phyloP scores from a whole-genome alignment of 1,140 invertebrate genomes.

The Octopus sinensis region DNA sequence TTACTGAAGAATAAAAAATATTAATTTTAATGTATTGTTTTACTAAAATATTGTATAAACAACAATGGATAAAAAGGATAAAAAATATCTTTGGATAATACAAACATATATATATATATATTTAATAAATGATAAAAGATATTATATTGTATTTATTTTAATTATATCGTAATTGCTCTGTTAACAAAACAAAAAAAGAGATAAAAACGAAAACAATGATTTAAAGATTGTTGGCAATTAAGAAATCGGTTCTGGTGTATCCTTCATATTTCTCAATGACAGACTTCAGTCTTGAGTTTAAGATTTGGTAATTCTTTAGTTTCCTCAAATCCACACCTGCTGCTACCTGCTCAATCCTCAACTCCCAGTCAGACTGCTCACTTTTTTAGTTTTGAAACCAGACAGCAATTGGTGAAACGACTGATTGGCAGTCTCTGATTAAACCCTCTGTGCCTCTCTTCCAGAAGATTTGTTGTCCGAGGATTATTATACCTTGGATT shows the following conservation, averaged over 20 bases:
- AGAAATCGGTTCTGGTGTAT: background rate
- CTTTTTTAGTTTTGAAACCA: slow-evolving; percentile 13
- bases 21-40: too few relatives aligned
- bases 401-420: background rate
- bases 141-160: too few relatives aligned
- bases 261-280: slow-evolving; percentile 9
- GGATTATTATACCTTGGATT: background rate
- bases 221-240: background rate
- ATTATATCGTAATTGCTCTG: too few relatives aligned
- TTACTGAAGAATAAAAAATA: too few relatives aligned
- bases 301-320: background rate
- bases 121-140: too few relatives aligned
- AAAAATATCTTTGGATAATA: too few relatives aligned
- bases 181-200: too few relatives aligned
- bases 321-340: slow-evolving; percentile 7
- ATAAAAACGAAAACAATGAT: background rate
- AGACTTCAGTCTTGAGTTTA: background rate
- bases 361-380: background rate
- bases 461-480: background rate
- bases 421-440: background rate
- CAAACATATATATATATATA: too few relatives aligned
- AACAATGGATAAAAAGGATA: too few relatives aligned
- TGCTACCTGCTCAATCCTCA: slow-evolving; percentile 9
- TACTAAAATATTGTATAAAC: too few relatives aligned
- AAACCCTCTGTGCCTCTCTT: background rate